phyloP scores from a whole-genome alignment of 2,797 vertebrate genomes.

The Macrochelys suwanniensis region DNA sequence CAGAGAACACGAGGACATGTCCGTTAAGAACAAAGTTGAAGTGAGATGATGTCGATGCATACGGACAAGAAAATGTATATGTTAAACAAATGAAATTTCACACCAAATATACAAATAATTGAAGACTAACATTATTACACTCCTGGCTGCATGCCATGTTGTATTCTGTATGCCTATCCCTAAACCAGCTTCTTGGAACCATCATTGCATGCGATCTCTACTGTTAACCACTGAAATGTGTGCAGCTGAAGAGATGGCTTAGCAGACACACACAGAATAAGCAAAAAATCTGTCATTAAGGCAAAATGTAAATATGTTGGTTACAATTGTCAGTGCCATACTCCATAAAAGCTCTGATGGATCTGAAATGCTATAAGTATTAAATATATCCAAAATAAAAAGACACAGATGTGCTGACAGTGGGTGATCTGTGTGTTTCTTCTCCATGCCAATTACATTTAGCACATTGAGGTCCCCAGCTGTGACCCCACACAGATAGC shows the following conservation, averaged over 20 bases:
- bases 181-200: slow-evolving; percentile 23
- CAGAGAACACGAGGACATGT: neutral
- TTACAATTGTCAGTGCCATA: slow-evolving; percentile 73
- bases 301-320: slow-evolving; percentile 68
- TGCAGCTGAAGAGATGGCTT: slow-evolving; percentile 61
- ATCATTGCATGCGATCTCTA: slow-evolving; percentile 29
- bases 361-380: slow-evolving; percentile 75
- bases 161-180: slow-evolving; percentile 27
- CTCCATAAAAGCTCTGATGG: slow-evolving; percentile 67
- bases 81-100: neutral
- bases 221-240: slow-evolving; percentile 41
- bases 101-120: neutral
- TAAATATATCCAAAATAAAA: slow-evolving; percentile 81
- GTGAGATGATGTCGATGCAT: neutral
- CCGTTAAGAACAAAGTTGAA: neutral
- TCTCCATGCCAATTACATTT: slow-evolving; percentile 77
- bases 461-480: slow-evolving; percentile 77
- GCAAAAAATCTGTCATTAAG: slow-evolving; percentile 58
- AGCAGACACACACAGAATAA: slow-evolving; percentile 57
- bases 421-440: slow-evolving; percentile 78
- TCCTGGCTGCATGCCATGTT: neutral
- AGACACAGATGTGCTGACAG: slow-evolving; percentile 80
- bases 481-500: slow-evolving; percentile 79
- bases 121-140: neutral
- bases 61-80: neutral